phyloP scores from a whole-genome alignment of 2,888 invertebrate species.

The Palloptera scutellata region DNA sequence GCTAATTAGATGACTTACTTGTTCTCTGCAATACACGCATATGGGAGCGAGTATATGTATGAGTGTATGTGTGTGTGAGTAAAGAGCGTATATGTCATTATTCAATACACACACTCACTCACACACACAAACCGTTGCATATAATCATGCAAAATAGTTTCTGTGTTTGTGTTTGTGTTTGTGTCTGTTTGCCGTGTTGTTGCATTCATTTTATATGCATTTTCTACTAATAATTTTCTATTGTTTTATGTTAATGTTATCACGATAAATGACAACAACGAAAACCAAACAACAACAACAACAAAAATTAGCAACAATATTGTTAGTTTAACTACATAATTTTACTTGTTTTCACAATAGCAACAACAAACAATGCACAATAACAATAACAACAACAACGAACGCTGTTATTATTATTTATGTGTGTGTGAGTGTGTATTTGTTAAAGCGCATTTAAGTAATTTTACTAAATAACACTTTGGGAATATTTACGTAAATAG shows the following conservation, averaged over 20 bases:
- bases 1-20: slow-evolving; percentile 26
- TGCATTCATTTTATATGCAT: slow-evolving; percentile 24
- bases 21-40: slow-evolving; percentile 4
- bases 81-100: too few species aligned
- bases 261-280: slow-evolving; percentile 7
- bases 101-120: slow-evolving; percentile 13
- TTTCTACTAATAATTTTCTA: slow-evolving; percentile 37
- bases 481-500: slow-evolving; percentile 39
- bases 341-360: slow-evolving; percentile 21
- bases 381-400: slow-evolving; percentile 11
- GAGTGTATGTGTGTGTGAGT: too few species aligned
- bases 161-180: slow-evolving; percentile 13
- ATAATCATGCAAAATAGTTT: slow-evolving; percentile 10
- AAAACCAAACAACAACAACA: slow-evolving; percentile 12
- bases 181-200: slow-evolving; percentile 7
- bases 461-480: slow-evolving; percentile 47
- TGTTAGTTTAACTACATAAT: slow-evolving; percentile 29
- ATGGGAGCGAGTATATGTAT: too few species aligned
- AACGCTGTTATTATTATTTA: background rate
- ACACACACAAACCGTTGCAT: background rate
- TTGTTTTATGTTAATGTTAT: slow-evolving; percentile 44
- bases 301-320: slow-evolving; percentile 4
- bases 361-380: slow-evolving; percentile 18
- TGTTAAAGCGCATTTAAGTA: slow-evolving; percentile 38
- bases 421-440: background rate